Base-by-base conservation (phyloP, 2,113 vertebrate species). In the Sapayoa aenigma region DNA sequence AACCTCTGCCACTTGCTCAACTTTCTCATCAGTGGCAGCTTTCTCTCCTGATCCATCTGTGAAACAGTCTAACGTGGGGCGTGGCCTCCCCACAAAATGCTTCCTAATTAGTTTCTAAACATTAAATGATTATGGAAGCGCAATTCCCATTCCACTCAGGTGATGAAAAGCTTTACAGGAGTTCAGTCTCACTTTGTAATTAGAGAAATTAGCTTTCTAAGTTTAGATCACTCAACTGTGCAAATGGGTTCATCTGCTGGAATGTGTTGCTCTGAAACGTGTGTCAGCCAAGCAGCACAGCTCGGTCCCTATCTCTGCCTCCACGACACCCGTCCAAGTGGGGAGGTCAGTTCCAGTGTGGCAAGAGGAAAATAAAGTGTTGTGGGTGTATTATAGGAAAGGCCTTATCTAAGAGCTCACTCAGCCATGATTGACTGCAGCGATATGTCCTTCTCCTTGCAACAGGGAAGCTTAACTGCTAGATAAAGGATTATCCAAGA, bases 141-240 rank as follows among this genome's bases (percentile, higher is more conserved):
- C 92, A 93, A 96, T 97, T 97, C 96, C 93, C 91, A 97, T 82
- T 84, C 72, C 84, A 95, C 94, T 91, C 91, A 96, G 96, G 95
- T 82, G 95, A 97, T 96, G 93, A 97, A 97, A 98, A 97, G 93
- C 78, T 95, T 96, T 96, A 90, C 87, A 94, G 87, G 90, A 96
- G 84, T 72, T 97, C 97, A 98, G 93, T 97, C 96, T 95, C 97
- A 98, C 90, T 97, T 97, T 81, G 93, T 96, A 98, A 97, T 98
- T 96, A 97, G 37, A 97, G 94, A 97, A 98, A 98, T 97, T 96
- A 97, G 93, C 97, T 96, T 93, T 93, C 95, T 97, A 94, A 89
- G 94, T 97, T 98, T 97, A 97, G 97, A 97, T 97, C 93, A 96
- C 76, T 96, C 94, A 87, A 52, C 90, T 97, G 93, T 96, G 97